Evolutionary conservation across 2,888 invertebrate genomes (phyloP), one percentile per base, ranked within the genome.

Genomic region (Cantharis rustica): DNA sequence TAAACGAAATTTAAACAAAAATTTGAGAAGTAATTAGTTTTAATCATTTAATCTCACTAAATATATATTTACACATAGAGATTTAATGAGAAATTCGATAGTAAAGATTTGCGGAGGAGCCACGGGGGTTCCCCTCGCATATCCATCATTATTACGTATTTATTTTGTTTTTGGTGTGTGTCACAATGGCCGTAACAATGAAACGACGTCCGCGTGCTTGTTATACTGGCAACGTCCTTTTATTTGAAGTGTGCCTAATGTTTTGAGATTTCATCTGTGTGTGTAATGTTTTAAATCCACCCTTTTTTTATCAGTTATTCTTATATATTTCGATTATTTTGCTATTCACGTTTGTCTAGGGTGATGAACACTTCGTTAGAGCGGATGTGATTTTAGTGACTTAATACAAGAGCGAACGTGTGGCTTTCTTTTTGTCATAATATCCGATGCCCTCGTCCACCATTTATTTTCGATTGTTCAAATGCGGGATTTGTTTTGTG

Each of bases 61-160:
- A 47, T n/a, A 47, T 47, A 47, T 47, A 47, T 47, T 47, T 47
- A n/a, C 47, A 47, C 31, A 31, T 11, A 7, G 13, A 13, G 13
- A 31, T n/a, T 47, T 47, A 47, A 47, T 62, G 69, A 71, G 75
- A 75, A 75, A 75, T 20, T 16, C 68, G 75, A 75, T 70, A 75
- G 20, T 47, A 31, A 63, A 71, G 74, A 76, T 74, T 74, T 71
- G 47, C 17, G 31, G 16, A 62, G 10, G 23, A 16, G 13, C 74
- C 62, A 68, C 79, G 75, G 76, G 77, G 75, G 79, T 75, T 72
- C 75, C 79, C 79, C 75, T 72, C 13, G 70, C n/a, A 76, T 68
- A 74, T 71, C 69, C 76, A 62, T 80, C 80, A 81, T 81, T 81
- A 81, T 80, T 79, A 79, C 79, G 80, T 81, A 80, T 80, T 81